phyloP scores from a whole-genome alignment of 2,888 invertebrate genomes.

The Herminia tarsipennalis region DNA sequence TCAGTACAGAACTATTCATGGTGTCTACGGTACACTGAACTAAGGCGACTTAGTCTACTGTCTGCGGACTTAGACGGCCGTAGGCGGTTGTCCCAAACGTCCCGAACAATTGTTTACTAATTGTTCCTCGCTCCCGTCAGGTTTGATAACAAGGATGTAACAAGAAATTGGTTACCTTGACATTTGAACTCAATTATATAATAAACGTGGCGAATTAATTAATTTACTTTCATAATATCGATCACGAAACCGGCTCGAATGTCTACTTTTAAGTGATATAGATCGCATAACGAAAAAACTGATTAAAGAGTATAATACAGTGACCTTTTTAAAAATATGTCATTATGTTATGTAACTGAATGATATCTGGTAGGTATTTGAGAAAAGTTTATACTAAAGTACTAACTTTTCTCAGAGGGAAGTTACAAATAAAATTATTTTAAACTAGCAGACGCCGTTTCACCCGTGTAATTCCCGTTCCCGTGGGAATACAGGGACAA shows the following conservation, averaged over 20 bases:
- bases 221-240: conserved; percentile 37
- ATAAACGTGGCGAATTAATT: conserved; percentile 21
- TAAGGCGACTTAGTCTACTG: conserved; percentile 32
- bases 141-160: conserved; percentile 34
- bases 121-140: conserved; percentile 41
- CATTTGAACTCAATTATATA: conserved; percentile 37
- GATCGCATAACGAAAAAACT: conserved; percentile 20
- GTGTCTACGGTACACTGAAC: conserved; percentile 20
- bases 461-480: too few relatives aligned
- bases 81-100: conserved; percentile 52
- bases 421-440: too few relatives aligned
- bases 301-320: not conserved
- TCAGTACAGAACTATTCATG: conserved; percentile 38
- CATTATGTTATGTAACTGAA: too few relatives aligned
- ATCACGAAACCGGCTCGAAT: conserved; percentile 33
- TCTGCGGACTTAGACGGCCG: conserved; percentile 46
- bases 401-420: too few relatives aligned
- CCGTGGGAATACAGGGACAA: too few relatives aligned
- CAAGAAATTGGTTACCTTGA: conserved; percentile 38
- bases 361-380: too few relatives aligned
- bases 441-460: too few relatives aligned
- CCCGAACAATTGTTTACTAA: conserved; percentile 55
- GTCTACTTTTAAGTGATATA: conserved; percentile 22
- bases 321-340: not conserved
- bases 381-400: too few relatives aligned